A percentile compares a stretch with the other conserved stretches of the same genome.
These are phyloP conservation scores for Eublepharis macularius DNA, from an alignment of 2,113 vertebrate genomes.

Conservation along the genomic window DNA sequence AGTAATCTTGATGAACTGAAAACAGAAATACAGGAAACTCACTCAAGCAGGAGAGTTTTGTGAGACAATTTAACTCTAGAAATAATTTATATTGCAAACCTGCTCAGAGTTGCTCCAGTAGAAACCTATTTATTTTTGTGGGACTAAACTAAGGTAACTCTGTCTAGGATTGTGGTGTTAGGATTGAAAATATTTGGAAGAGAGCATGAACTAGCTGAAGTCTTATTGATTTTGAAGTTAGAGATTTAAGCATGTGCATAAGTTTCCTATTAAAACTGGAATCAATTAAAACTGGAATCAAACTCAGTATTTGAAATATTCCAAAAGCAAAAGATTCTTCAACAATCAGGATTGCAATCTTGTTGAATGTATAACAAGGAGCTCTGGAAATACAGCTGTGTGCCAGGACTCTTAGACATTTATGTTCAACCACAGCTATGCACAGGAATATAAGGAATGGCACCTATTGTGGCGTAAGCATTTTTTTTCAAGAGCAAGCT, in stretches of 20 bases:
- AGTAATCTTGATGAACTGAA: constrained; percentile 56
- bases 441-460: neutral
- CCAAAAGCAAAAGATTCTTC: neutral
- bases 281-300: neutral
- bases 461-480: neutral
- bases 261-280: neutral
- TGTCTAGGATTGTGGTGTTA: neutral
- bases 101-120: too few relatives aligned
- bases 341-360: neutral
- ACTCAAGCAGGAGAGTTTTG: neutral
- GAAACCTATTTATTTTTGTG: too few relatives aligned
- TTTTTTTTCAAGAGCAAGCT: neutral
- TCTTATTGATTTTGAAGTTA: neutral
- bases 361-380: neutral
- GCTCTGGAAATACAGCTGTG: neutral
- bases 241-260: neutral
- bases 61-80: neutral
- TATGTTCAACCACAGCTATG: neutral
- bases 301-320: neutral
- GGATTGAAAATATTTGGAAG: neutral
- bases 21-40: neutral
- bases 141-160: too few relatives aligned
- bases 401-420: too few relatives aligned
- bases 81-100: neutral
- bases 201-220: neutral